Conservation (phyloP, 2,888 invertebrate genomes). For the Trichacis sp. region DNA sequence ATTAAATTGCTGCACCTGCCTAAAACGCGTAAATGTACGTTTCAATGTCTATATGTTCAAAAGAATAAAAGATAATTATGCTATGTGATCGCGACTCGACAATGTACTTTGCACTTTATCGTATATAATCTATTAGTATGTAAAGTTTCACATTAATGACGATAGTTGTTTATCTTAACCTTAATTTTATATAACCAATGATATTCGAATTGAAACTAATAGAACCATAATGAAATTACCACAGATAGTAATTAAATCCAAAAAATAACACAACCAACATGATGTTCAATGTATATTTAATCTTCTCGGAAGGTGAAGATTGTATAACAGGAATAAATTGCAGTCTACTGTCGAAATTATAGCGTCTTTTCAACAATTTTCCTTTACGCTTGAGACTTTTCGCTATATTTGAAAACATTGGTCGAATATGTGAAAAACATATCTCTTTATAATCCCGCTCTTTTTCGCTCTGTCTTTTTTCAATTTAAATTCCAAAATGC, state of each 20-base stretch:
- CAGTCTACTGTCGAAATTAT: slow-evolving; percentile 37
- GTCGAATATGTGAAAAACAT: no score
- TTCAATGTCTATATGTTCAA: slow-evolving; percentile 19
- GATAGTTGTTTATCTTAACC: slow-evolving; percentile 41
- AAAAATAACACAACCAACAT: slow-evolving; percentile 50
- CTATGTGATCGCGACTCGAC: no score
- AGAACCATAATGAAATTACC: slow-evolving; percentile 54
- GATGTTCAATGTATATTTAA: slow-evolving; percentile 57
- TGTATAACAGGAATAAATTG: slow-evolving; percentile 52
- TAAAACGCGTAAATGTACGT: slow-evolving; percentile 18
- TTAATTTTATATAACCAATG: slow-evolving; percentile 51
- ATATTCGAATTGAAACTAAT: slow-evolving; percentile 53
- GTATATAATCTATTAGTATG: slow-evolving; percentile 35
- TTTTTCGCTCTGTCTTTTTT: no score
- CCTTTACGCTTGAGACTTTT: no score
- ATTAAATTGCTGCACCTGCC: neutral
- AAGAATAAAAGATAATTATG: no score
- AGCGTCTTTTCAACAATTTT: slow-evolving; percentile 19
- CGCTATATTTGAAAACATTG: no score
- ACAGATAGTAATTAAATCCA: slow-evolving; percentile 46
- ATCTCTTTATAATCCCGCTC: no score
- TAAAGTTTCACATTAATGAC: slow-evolving; percentile 43
- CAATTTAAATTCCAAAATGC: slow-evolving; percentile 42
- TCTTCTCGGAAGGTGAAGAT: slow-evolving; percentile 51
- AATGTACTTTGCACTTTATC: slow-evolving; percentile 38